These are phyloP conservation scores for Odontothrips loti DNA, from an alignment of 2,888 invertebrate genomes.

Conservation along the genomic window DNA sequence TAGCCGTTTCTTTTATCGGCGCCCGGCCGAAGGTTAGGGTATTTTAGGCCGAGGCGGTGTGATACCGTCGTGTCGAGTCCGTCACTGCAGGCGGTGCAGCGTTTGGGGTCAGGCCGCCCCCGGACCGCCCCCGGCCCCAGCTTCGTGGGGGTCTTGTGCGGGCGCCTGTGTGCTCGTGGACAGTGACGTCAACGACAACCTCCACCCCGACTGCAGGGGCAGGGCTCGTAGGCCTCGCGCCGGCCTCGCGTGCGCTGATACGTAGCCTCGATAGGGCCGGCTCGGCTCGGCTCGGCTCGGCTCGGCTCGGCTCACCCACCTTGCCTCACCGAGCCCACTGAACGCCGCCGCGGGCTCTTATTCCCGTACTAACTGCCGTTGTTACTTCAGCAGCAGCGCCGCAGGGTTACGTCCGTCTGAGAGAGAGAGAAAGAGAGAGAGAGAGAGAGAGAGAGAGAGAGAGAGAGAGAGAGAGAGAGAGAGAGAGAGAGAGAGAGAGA, in stretches of 20 bases:
- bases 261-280: not conserved
- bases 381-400: not conserved
- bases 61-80: too few species aligned
- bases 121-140: too few species aligned
- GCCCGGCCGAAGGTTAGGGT: too few species aligned
- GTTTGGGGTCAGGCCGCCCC: too few species aligned
- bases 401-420: too few species aligned
- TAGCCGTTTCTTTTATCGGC: too few species aligned
- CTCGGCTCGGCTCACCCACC: not conserved
- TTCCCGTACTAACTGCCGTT: not conserved
- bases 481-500: not conserved
- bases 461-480: not conserved
- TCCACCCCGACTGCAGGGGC: not conserved
- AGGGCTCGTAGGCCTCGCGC: not conserved
- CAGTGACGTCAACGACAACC: slow-evolving; percentile 3
- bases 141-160: too few species aligned
- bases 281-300: not conserved
- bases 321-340: not conserved
- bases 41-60: too few species aligned
- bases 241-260: not conserved
- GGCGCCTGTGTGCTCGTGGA: too few species aligned
- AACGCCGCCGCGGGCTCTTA: not conserved
- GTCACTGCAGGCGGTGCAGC: too few species aligned
- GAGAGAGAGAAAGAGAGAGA: too few species aligned
- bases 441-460: too few species aligned